Conservation (phyloP, 2,113 vertebrate species). For the Nothoprocta pentlandii region DNA sequence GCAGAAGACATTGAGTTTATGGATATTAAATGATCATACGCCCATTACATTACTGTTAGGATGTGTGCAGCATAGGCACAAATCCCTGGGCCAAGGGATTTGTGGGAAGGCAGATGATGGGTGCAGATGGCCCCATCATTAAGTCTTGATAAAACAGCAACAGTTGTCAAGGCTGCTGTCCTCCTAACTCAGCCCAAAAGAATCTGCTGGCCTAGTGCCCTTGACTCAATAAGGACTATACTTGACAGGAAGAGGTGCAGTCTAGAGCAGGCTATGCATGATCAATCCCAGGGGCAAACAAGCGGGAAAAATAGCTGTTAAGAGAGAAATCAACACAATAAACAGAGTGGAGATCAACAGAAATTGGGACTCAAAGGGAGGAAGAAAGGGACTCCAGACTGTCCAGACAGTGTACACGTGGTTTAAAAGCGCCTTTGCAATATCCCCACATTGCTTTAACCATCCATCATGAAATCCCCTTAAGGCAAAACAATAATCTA, state of each 20-base stretch:
- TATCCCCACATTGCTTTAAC: neutral
- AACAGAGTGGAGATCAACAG: neutral
- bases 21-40: neutral
- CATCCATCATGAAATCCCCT: neutral
- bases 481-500: neutral
- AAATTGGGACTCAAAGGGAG: neutral
- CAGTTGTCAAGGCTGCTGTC: neutral
- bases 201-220: neutral
- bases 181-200: neutral
- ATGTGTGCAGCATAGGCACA: neutral
- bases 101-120: neutral
- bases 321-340: neutral
- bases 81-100: neutral
- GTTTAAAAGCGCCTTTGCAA: neutral
- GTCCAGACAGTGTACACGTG: accelerated
- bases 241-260: neutral
- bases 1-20: neutral
- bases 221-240: neutral
- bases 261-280: neutral
- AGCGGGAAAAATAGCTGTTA: neutral
- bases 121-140: neutral
- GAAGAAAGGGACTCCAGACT: neutral
- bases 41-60: neutral
- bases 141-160: neutral
- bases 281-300: neutral